Base-by-base conservation (phyloP, 1,140 invertebrate genomes). In the Chironomus tepperi region DNA sequence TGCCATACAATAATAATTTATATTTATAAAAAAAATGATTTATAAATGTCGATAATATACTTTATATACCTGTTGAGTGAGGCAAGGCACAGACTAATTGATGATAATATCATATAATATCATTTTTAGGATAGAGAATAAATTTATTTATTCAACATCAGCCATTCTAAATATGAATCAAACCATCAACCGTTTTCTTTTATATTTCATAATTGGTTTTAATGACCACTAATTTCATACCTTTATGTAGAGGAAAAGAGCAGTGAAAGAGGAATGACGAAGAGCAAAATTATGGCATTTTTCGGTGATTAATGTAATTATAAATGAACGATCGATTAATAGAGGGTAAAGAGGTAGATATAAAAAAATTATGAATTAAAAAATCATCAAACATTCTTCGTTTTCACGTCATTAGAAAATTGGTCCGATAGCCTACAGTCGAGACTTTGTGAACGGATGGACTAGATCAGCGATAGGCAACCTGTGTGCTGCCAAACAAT, bases 141-240 rank as follows among this genome's bases (percentile, higher is more conserved):
- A 57, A 57, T 57, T 57, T 57, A 57, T 57, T 57, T 57, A 57
- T 57, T 57, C 47, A n/a, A 57, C 47, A n/a, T 57, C 47, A 57
- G 47, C 47, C 47, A 57, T 12, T 57, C 47, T 57, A 70, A 57
- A 70, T 18, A 70, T 70, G n/a, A 18, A 19, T 70, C 65, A 18
- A 70, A 70, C 9, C 9, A 57, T 12, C 9, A 57, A 57, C 65
- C 65, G 16, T 70, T 70, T 70, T 57, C 47, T 34, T 57, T 57
- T 57, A 57, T 57, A 70, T 19, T 21, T 57, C 47, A 70, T 70
- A 70, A 70, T 18, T 70, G 65, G 65, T 19, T 21, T 21, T 70
- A 70, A 70, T 70, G 65, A 70, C 19, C 65, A 21, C 65, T 19
- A 70, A 70, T 70, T 70, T 70, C 65, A 70, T 70, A 70, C 19